Conservation (phyloP, 2,888 invertebrate genomes). For the Conomelus anceps region DNA sequence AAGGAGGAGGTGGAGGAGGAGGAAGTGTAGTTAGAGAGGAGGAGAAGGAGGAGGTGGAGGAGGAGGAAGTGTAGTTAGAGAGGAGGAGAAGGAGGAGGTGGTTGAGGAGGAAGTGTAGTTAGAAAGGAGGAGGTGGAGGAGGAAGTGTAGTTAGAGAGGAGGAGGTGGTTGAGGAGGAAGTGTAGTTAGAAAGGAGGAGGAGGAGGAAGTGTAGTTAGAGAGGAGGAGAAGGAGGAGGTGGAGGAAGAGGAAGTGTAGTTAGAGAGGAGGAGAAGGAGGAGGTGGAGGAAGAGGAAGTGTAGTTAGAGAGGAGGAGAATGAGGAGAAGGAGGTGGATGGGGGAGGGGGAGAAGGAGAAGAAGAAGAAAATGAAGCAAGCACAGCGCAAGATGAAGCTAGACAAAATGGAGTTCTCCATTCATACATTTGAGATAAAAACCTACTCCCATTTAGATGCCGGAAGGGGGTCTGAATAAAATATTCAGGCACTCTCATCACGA, state of each 20-base stretch:
- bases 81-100: too few relatives aligned
- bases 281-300: neutral
- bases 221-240: neutral
- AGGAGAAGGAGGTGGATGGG: neutral
- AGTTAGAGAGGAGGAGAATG: too few relatives aligned
- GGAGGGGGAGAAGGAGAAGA: neutral
- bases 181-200: too few relatives aligned
- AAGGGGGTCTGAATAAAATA: neutral
- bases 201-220: too few relatives aligned
- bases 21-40: too few relatives aligned
- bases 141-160: neutral
- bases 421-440: neutral
- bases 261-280: neutral
- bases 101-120: too few relatives aligned
- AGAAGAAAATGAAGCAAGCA: neutral
- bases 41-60: neutral
- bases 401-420: neutral
- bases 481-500: neutral
- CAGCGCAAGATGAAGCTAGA: neutral
- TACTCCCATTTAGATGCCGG: neutral
- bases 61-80: neutral
- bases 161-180: too few relatives aligned
- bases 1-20: neutral
- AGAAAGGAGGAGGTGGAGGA: too few relatives aligned
- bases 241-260: too few relatives aligned